A percentile compares a stretch with the other conserved stretches of the same genome.
Evolutionary conservation across 2,888 invertebrate species (phyloP).

Genomic region (Bombyx huttoni): DNA sequence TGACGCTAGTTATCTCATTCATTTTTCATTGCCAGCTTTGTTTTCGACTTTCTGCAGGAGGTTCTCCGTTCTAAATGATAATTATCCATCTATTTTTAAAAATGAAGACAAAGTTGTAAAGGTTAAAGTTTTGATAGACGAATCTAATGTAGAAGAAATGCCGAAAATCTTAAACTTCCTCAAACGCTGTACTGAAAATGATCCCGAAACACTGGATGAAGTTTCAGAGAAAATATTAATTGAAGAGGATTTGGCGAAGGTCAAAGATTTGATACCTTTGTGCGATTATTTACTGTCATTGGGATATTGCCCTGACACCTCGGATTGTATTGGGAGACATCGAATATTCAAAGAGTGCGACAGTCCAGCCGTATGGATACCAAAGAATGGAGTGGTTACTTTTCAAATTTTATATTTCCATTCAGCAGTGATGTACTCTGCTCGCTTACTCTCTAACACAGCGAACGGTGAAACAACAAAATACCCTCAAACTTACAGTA

Average conservation of each 20-base stretch:
- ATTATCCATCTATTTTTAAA: slow-evolving; percentile 62
- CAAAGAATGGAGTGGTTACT: slow-evolving; percentile 65
- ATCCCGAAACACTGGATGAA: slow-evolving; percentile 38
- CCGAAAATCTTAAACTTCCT: slow-evolving; percentile 75
- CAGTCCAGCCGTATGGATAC: slow-evolving; percentile 64
- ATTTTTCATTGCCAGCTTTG: slow-evolving; percentile 77
- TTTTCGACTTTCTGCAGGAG: slow-evolving; percentile 80
- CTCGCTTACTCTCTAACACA: slow-evolving; percentile 43
- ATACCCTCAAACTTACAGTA: slow-evolving; percentile 39
- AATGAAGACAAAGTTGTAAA: slow-evolving; percentile 26
- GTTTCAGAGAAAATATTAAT: slow-evolving; percentile 35
- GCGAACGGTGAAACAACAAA: slow-evolving; percentile 21
- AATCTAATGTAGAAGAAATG: slow-evolving; percentile 70
- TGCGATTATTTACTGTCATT: slow-evolving; percentile 76
- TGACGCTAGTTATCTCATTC: slow-evolving; percentile 77
- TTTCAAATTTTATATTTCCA: slow-evolving; percentile 72
- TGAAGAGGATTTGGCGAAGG: slow-evolving; percentile 52
- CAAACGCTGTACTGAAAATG: slow-evolving; percentile 48
- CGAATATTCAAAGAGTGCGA: slow-evolving; percentile 65
- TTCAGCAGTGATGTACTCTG: slow-evolving; percentile 75
- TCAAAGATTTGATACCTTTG: slow-evolving; percentile 49
- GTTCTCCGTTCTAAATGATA: slow-evolving; percentile 77
- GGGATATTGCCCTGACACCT: slow-evolving; percentile 74
- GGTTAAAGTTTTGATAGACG: slow-evolving; percentile 73
- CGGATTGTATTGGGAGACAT: slow-evolving; percentile 76